These are phyloP conservation scores for Platorchestia sp. DNA, from an alignment of 1,140 invertebrate genomes.

Conservation along the genomic window DNA sequence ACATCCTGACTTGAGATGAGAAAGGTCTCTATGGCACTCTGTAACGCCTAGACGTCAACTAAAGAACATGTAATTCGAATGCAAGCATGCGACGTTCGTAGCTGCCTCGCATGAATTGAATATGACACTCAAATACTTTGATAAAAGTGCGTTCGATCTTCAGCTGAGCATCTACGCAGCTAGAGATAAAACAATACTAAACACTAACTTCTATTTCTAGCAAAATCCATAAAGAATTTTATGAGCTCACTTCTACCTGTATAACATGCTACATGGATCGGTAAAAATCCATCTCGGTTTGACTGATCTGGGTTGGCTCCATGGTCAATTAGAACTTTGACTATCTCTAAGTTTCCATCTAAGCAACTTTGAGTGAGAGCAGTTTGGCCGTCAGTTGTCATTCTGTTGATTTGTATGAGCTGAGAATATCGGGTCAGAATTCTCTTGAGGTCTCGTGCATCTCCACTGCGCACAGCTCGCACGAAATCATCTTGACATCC, in stretches of 20 bases:
- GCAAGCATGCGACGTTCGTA: background rate
- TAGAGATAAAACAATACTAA: constrained; percentile 23
- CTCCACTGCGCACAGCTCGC: constrained; percentile 62
- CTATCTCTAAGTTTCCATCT: constrained; percentile 74
- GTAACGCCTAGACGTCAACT: constrained; percentile 14
- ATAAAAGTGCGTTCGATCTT: background rate
- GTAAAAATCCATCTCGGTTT: constrained; percentile 74
- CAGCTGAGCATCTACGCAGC: background rate
- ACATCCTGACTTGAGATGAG: background rate
- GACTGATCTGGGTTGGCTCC: constrained; percentile 73
- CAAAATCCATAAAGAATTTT: constrained; percentile 62
- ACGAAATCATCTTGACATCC: constrained; percentile 65
- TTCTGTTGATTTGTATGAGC: constrained; percentile 70
- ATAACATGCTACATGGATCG: constrained; percentile 74
- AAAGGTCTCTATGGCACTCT: constrained; percentile 30
- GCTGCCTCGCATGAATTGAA: background rate
- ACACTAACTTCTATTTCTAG: constrained; percentile 59
- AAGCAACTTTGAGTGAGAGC: constrained; percentile 73
- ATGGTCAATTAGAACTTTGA: constrained; percentile 74
- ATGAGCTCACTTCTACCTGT: constrained; percentile 73
- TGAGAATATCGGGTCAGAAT: constrained; percentile 66
- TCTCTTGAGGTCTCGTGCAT: constrained; percentile 64
- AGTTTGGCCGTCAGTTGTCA: constrained; percentile 73
- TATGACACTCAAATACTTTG: background rate
- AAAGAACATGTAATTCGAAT: background rate